A percentile compares a stretch with the other conserved stretches of the same genome.
phyloP scores from a whole-genome alignment of 1,140 invertebrate species.

The Pseudoatta argentina region DNA sequence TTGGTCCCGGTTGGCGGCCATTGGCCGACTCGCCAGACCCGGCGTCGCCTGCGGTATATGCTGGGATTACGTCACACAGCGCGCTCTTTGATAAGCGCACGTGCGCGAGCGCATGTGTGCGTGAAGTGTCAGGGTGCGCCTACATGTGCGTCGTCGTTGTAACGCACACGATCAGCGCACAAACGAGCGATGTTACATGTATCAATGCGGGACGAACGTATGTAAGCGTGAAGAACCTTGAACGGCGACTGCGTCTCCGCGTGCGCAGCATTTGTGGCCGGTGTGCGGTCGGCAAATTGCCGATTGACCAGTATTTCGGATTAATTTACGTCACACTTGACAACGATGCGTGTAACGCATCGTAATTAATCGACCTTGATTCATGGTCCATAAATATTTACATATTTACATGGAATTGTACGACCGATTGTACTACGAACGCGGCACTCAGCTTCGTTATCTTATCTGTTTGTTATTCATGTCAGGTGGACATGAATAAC shows the following conservation, averaged over 20 bases:
- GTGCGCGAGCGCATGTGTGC: neutral
- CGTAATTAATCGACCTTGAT: neutral
- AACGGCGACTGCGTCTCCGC: constrained; percentile 54
- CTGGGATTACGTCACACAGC: constrained; percentile 66
- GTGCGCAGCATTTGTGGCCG: constrained; percentile 1
- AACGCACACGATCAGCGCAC: neutral
- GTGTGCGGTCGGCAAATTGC: constrained; percentile 17
- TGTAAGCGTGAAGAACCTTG: constrained; percentile 55
- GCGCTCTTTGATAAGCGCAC: constrained; percentile 55
- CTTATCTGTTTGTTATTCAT: constrained; percentile 19
- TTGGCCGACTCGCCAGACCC: constrained; percentile 73
- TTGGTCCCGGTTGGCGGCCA: constrained; percentile 73
- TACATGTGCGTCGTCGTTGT: neutral
- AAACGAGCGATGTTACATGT: neutral
- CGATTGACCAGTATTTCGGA: constrained; percentile 36
- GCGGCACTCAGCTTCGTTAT: neutral
- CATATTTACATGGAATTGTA: constrained; percentile 2
- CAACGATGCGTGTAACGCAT: neutral
- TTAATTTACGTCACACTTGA: constrained; percentile 22
- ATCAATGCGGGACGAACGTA: neutral
- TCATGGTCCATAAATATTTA: neutral
- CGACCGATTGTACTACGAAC: neutral
- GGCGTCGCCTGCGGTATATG: constrained; percentile 72
- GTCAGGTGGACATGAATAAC: neutral
- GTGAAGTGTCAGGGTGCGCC: neutral